Evolutionary conservation across 1,140 invertebrate genomes (phyloP).

Genomic region (Listronotus bonariensis): DNA sequence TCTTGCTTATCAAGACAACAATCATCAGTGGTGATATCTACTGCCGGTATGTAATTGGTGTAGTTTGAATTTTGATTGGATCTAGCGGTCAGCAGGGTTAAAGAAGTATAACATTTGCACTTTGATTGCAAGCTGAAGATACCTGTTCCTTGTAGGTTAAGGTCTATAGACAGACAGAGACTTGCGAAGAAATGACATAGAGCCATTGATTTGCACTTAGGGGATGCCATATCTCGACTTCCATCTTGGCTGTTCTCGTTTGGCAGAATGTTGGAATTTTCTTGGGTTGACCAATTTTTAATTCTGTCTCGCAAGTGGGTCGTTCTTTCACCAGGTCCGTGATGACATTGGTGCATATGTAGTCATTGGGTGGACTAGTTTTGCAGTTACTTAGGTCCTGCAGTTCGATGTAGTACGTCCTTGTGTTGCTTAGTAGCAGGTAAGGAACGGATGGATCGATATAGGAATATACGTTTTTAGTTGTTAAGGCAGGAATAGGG

Average conservation of each 20-base stretch:
- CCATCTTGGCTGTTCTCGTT: conserved; percentile 5
- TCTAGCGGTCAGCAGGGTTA: conserved; percentile 10
- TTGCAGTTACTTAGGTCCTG: conserved; percentile 12
- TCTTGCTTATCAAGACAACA: conserved; percentile 9
- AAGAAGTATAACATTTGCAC: conserved; percentile 31
- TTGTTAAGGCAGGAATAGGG: background rate
- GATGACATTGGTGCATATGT: too few species aligned
- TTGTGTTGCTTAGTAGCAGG: conserved; percentile 23
- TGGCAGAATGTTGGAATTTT: background rate
- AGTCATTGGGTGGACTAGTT: background rate
- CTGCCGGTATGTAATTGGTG: too few species aligned
- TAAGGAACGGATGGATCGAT: conserved; percentile 17
- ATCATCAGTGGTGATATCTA: too few species aligned
- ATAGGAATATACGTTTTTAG: conserved; percentile 14
- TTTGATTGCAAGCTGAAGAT: too few species aligned
- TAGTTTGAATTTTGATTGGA: conserved; percentile 23
- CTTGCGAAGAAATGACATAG: background rate
- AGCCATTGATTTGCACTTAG: too few species aligned
- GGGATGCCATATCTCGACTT: conserved; percentile 19
- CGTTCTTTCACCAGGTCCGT: background rate
- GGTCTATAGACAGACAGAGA: conserved; percentile 8
- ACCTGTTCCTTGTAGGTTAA: too few species aligned
- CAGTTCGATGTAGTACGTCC: conserved; percentile 10
- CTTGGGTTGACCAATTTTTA: background rate
- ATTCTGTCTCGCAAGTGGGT: too few species aligned